These are phyloP conservation scores for Drosophila cracens DNA, from an alignment of 2,888 invertebrate species.

Conservation along the genomic window DNA sequence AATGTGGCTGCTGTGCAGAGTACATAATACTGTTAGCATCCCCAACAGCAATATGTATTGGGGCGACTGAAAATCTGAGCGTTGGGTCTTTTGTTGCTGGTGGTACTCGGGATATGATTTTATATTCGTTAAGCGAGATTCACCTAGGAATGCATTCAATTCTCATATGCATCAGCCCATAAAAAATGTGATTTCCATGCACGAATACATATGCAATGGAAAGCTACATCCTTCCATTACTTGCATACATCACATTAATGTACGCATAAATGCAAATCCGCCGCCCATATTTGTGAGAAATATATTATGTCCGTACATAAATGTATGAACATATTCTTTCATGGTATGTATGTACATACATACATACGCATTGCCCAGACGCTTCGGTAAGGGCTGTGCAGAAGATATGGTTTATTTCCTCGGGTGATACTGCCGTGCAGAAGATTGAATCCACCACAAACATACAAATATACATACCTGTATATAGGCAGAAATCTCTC, in stretches of 20 bases:
- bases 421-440: slow-evolving; percentile 72
- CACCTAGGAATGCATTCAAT: slow-evolving; percentile 13
- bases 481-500: slow-evolving; percentile 41
- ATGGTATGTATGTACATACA: slow-evolving; percentile 13
- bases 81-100: slow-evolving; percentile 30
- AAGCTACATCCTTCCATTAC: slow-evolving; percentile 3
- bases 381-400: slow-evolving; percentile 23
- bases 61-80: slow-evolving; percentile 53
- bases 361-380: slow-evolving; percentile 26
- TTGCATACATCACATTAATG: slow-evolving; percentile 2
- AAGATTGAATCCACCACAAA: slow-evolving; percentile 67
- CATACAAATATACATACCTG: slow-evolving; percentile 43
- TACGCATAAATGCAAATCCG: neutral
- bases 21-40: slow-evolving; percentile 73
- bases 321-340: neutral
- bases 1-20: slow-evolving; percentile 7
- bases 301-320: neutral
- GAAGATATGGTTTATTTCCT: slow-evolving; percentile 70
- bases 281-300: neutral
- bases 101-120: slow-evolving; percentile 27
- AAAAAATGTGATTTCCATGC: neutral
- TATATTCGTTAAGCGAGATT: slow-evolving; percentile 13
- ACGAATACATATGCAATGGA: slow-evolving; percentile 14
- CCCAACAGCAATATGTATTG: slow-evolving; percentile 81
- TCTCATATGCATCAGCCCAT: slow-evolving; percentile 1